phyloP scores from a whole-genome alignment of 2,797 vertebrate genomes.

The Poeciliopsis infans region DNA sequence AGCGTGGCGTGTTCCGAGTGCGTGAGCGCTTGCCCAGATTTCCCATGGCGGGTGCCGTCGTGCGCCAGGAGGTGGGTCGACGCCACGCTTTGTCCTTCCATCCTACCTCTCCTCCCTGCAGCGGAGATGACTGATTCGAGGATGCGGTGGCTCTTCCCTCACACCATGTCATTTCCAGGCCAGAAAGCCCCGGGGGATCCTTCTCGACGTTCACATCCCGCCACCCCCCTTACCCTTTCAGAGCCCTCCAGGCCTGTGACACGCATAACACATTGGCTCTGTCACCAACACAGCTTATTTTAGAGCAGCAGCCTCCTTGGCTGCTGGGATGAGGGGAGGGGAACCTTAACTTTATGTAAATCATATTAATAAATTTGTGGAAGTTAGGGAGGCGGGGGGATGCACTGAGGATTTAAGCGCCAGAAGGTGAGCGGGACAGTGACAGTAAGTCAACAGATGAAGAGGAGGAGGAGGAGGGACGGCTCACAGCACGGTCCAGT shows the following conservation, averaged over 20 bases:
- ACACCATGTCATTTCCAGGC: conserved; percentile 86
- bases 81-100: conserved; percentile 76
- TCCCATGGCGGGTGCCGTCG: conserved; percentile 43
- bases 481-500: conserved; percentile 34
- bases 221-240: conserved; percentile 31
- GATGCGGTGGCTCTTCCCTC: conserved; percentile 79
- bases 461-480: conserved; percentile 32
- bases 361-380: conserved; percentile 84
- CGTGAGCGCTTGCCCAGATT: conserved; percentile 20
- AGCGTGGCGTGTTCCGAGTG: conserved; percentile 11
- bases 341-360: conserved; percentile 84
- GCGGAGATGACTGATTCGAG: conserved; percentile 79
- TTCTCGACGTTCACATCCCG: conserved; percentile 46
- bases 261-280: conserved; percentile 83
- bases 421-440: conserved; percentile 71
- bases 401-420: conserved; percentile 72
- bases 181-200: conserved; percentile 72
- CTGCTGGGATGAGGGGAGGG: conserved; percentile 32
- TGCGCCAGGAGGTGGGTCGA: conserved; percentile 58
- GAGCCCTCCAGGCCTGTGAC: conserved; percentile 69
- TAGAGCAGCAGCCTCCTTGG: conserved; percentile 68
- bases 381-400: conserved; percentile 27
- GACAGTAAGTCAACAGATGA: conserved; percentile 75
- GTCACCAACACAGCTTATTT: conserved; percentile 80
- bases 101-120: conserved; percentile 65